Percentiles rank a stretch among this genome's conserved stretches.
These are phyloP conservation scores for Recurvirostra avosetta DNA, from an alignment of 2,113 vertebrate genomes.

Conservation along the genomic window DNA sequence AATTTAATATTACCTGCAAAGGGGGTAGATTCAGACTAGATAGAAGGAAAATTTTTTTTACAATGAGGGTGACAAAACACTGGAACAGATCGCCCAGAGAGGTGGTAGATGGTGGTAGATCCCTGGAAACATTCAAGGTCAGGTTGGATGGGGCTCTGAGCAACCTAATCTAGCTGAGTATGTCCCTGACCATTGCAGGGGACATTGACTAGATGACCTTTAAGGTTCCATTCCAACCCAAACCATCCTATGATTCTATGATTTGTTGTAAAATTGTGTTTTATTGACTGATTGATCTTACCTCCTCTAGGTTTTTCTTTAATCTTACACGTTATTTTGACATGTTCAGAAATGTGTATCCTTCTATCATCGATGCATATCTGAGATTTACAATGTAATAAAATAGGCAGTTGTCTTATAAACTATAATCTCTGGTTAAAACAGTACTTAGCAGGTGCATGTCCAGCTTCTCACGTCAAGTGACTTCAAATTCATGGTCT, in stretches of 20 bases:
- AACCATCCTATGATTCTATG: not conserved
- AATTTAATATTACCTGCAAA: not conserved
- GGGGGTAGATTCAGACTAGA: not conserved
- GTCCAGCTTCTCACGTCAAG: not conserved
- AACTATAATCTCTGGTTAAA: not conserved
- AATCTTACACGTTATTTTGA: not conserved
- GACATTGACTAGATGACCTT: not conserved
- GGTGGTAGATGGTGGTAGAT: not conserved
- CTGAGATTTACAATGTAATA: not conserved
- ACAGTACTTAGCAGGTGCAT: not conserved
- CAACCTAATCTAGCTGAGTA: not conserved
- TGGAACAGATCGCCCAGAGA: not conserved
- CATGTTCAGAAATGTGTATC: not conserved
- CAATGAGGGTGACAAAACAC: not conserved
- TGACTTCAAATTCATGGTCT: not conserved
- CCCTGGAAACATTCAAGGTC: too few relatives aligned
- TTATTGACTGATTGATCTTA: not conserved
- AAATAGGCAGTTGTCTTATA: not conserved
- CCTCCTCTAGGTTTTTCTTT: not conserved
- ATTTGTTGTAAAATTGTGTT: not conserved
- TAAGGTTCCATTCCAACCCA: not conserved
- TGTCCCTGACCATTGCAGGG: not conserved
- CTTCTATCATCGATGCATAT: not conserved
- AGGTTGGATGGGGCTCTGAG: not conserved
- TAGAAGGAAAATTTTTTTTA: not conserved